A percentile compares a stretch with the other conserved stretches of the same genome.
These are phyloP conservation scores for Agraylea sexmaculata DNA, from an alignment of 1,140 invertebrate genomes.

Conservation along the genomic window DNA sequence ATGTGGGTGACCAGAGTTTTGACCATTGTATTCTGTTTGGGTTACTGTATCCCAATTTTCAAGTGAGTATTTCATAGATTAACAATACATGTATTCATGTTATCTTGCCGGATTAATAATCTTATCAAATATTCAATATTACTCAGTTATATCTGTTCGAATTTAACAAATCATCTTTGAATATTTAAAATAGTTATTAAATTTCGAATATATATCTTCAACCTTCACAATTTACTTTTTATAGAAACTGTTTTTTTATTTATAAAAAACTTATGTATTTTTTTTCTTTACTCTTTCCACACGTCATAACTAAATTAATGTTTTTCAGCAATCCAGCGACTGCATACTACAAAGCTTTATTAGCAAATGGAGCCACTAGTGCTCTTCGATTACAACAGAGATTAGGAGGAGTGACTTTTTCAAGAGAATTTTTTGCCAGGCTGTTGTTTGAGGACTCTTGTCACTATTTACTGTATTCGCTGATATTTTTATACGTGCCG, in stretches of 20 bases:
- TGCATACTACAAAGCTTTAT: conserved; percentile 80
- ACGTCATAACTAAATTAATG: conserved; percentile 20
- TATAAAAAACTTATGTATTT: not conserved
- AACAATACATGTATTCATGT: not conserved
- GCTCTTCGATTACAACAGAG: conserved; percentile 88
- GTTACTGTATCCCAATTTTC: conserved; percentile 79
- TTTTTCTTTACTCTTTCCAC: not conserved
- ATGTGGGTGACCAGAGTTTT: conserved; percentile 73
- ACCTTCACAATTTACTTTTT: too few species aligned
- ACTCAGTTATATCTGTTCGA: too few species aligned
- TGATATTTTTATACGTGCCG: conserved; percentile 83
- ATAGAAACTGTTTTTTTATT: conserved; percentile 7
- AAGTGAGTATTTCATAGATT: conserved; percentile 51
- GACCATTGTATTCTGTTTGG: conserved; percentile 69
- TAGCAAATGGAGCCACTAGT: conserved; percentile 86
- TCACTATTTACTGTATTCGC: conserved; percentile 89
- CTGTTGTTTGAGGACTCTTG: conserved; percentile 87
- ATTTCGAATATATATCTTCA: too few species aligned
- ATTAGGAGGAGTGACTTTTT: conserved; percentile 67
- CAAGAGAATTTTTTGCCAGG: conserved; percentile 63
- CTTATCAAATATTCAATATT: not conserved
- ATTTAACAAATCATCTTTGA: too few species aligned
- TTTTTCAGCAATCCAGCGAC: conserved; percentile 63
- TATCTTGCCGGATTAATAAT: not conserved
- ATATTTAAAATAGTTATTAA: too few species aligned